Evolutionary conservation across 2,797 vertebrate species (phyloP), one percentile per base, ranked within the genome.

Genomic region (Macroramphosus scolopax): DNA sequence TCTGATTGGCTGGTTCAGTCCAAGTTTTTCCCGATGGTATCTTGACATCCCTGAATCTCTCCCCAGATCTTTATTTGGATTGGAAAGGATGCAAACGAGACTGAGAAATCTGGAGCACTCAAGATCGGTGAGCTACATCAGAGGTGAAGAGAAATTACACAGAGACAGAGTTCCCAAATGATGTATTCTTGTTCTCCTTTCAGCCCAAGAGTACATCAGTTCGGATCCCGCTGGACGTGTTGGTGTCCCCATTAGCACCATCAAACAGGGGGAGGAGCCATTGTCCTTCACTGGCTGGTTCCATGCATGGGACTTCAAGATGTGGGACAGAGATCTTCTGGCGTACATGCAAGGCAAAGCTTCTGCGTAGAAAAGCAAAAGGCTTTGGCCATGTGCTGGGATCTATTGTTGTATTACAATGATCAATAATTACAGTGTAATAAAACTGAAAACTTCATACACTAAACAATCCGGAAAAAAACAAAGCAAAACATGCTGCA

Each of bases 231-330:
- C 84, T 40, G 86, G 86, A 1, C 84, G 90, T 2, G 0, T 1
- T 0, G 73, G 67, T 0, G 67, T 63, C 17, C 48, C 89, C n/a
- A 42, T 89, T 43, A 37, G 1, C 33, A 85, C 26, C 22, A 56
- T 89, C 13, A 89, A 87, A 55, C 90, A 91, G 57, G 87, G 80
- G 1, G 18, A 52, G 2, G 90, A 91, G 65, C 88, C 83, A 0
- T 43, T 31, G 1, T 70, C 71, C 22, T 92, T 91, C 72, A 87
- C 72, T 0, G 90, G 89, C 37, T 92, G 90, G 90, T 91, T 92
- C 78, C 85, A 83, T 0, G 84, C 72, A 50, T 92, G 90, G 90
- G 88, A 92, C 47, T 0, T 54, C 6, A 43, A 72, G 10, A 61
- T 90, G 82, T 91, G 88, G 87, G 54, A 75, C 2, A 76, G 54